Percentiles rank a stretch among this genome's conserved stretches.
phyloP scores from a whole-genome alignment of 2,113 vertebrate species.

The Axis porcinus region DNA sequence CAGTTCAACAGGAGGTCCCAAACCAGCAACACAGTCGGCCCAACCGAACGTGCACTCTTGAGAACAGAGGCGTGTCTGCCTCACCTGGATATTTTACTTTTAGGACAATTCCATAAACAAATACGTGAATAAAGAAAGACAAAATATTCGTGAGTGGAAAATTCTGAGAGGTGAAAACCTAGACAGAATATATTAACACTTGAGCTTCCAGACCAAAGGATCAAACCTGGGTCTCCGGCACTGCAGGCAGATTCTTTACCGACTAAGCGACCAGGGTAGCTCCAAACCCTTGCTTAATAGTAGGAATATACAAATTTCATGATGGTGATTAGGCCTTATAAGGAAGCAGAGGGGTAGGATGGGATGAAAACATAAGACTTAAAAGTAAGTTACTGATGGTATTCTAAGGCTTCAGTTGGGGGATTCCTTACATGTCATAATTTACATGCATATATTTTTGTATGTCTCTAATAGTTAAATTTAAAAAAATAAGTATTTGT shows the following conservation, averaged over 20 bases:
- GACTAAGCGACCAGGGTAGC: background rate
- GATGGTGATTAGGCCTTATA: background rate
- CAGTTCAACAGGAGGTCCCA: background rate
- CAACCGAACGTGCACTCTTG: background rate
- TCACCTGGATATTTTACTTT: background rate
- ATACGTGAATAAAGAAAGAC: background rate
- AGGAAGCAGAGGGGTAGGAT: background rate
- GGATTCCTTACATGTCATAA: background rate
- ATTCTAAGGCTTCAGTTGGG: background rate
- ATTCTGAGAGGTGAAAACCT: background rate
- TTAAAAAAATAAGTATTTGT: background rate
- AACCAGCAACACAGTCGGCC: background rate
- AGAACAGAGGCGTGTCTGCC: background rate
- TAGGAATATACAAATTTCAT: background rate
- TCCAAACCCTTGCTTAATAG: background rate
- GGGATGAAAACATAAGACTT: background rate
- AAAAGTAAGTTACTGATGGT: background rate
- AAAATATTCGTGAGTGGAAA: background rate
- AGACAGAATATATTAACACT: background rate
- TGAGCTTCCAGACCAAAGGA: background rate
- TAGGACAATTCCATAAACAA: background rate
- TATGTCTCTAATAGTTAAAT: background rate
- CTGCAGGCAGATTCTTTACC: background rate
- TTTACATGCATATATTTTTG: background rate
- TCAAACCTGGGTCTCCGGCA: background rate